Percentiles rank a stretch among this genome's conserved stretches.
Evolutionary conservation across 53 echinoderm and acorn worm genomes (phyloP).

Genomic region (Echinometra lucunter): DNA sequence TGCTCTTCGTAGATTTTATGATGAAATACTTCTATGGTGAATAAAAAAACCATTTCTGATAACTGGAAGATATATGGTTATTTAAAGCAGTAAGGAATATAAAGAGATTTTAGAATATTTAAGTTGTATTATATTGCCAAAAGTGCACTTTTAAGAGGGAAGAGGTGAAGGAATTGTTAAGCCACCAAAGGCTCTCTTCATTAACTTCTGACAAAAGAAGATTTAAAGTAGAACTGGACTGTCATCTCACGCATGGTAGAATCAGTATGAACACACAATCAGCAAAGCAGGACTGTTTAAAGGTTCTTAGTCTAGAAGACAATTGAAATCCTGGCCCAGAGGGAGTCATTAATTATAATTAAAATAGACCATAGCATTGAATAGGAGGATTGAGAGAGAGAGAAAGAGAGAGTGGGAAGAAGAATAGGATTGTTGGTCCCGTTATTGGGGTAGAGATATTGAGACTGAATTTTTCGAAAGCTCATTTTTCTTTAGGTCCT

Average conservation of each 20-base stretch:
- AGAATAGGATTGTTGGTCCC: constrained; percentile 26
- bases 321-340: not conserved
- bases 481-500: not conserved
- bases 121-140: not conserved
- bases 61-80: not conserved
- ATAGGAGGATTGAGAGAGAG: not conserved
- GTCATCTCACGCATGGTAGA: not conserved
- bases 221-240: not conserved
- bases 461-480: constrained; percentile 2
- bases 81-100: not conserved
- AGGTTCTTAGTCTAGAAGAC: constrained; percentile 42
- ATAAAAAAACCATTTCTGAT: not conserved
- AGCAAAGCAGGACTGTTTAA: not conserved
- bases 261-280: not conserved
- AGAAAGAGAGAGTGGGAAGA: no score
- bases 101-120: not conserved
- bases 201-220: constrained; percentile 31
- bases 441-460: not conserved
- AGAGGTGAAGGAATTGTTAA: not conserved
- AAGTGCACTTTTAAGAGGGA: not conserved
- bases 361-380: not conserved
- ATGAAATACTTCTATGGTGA: no score
- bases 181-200: not conserved
- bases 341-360: constrained; percentile 24
- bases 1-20: not conserved